Conservation (phyloP, 1,140 invertebrate genomes). For the Ips typographus region DNA sequence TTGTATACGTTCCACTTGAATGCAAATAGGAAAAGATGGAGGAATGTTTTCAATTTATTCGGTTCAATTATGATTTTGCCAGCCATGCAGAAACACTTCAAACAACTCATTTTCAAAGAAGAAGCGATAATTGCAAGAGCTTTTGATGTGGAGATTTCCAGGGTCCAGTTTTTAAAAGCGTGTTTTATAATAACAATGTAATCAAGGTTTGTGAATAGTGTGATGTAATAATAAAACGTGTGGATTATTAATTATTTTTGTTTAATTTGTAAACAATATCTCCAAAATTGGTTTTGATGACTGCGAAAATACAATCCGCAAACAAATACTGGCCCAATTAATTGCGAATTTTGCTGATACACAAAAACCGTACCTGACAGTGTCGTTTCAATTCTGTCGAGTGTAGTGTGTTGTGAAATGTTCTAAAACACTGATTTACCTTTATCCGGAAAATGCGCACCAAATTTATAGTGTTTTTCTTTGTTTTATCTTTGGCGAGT, state of each 20-base stretch:
- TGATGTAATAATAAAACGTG: too few relatives aligned
- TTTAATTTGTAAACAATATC: neutral
- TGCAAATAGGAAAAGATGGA: too few relatives aligned
- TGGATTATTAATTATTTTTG: neutral
- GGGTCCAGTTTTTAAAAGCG: too few relatives aligned
- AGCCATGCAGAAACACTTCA: too few relatives aligned
- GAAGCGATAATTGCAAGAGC: too few relatives aligned
- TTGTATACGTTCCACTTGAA: too few relatives aligned
- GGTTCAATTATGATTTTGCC: too few relatives aligned
- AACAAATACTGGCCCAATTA: slow-evolving; percentile 1
- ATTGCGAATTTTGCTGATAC: neutral
- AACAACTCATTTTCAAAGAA: too few relatives aligned
- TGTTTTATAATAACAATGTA: too few relatives aligned
- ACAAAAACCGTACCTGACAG: neutral
- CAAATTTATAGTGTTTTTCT: slow-evolving; percentile 9
- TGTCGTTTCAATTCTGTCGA: neutral
- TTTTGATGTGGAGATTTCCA: too few relatives aligned
- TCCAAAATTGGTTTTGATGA: neutral
- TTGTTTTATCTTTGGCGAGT: slow-evolving; percentile 9
- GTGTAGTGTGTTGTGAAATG: neutral
- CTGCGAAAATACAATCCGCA: neutral
- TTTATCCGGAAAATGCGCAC: neutral
- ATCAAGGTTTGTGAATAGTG: too few relatives aligned
- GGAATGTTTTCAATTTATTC: too few relatives aligned
- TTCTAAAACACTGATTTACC: neutral